phyloP scores from a whole-genome alignment of 2,797 vertebrate genomes.

The Anas bernieri region DNA sequence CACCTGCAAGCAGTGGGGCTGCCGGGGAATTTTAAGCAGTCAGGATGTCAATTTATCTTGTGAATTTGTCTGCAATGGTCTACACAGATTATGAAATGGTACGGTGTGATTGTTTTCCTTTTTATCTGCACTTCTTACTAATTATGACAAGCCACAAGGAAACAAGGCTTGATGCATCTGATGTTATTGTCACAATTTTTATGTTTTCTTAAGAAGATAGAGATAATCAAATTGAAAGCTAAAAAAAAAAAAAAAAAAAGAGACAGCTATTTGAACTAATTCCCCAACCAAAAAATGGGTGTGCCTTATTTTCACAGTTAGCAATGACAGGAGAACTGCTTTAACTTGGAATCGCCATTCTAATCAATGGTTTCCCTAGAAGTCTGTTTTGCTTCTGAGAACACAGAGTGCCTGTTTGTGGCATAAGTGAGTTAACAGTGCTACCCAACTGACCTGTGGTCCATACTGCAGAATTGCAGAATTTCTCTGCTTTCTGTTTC shows the following conservation, averaged over 20 bases:
- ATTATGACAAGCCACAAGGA: background rate
- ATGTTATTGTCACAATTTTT: background rate
- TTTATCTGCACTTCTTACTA: background rate
- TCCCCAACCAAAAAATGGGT: background rate
- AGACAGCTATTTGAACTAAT: background rate
- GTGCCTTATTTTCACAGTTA: background rate
- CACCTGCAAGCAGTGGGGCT: background rate
- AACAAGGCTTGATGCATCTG: background rate
- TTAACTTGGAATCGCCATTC: background rate
- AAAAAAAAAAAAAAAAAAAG: background rate
- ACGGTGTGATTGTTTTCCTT: background rate
- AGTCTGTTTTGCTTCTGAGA: background rate
- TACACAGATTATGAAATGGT: background rate
- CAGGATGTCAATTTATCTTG: background rate
- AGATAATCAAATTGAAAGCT: background rate
- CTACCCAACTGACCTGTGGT: background rate
- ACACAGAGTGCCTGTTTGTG: constrained; percentile 23
- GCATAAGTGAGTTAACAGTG: background rate
- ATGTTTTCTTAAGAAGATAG: background rate
- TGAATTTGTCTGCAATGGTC: background rate
- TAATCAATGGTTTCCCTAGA: background rate
- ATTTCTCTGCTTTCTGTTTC: background rate
- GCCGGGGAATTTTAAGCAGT: background rate
- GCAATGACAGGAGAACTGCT: background rate
- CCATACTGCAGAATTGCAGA: background rate